Conservation (phyloP, 1,140 invertebrate species). For the Drosophila mojavensis region DNA sequence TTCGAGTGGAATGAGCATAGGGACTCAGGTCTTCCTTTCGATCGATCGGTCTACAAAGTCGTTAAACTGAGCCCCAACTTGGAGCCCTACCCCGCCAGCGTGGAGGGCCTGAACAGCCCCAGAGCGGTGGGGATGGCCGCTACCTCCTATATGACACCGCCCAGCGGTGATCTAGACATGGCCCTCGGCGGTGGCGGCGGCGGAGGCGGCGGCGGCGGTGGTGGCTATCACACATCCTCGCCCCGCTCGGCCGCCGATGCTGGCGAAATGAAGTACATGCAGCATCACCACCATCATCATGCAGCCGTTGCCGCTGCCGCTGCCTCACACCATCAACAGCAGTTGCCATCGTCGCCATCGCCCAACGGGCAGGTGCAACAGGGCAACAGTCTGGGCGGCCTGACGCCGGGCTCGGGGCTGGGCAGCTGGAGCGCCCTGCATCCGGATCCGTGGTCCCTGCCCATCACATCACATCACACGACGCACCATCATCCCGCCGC, state of each 20-base stretch:
- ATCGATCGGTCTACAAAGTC: constrained; percentile 84
- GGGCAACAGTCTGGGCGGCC: constrained; percentile 62
- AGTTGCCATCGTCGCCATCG: constrained; percentile 87
- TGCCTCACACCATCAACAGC: constrained; percentile 87
- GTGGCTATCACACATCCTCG: constrained; percentile 89
- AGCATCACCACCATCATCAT: constrained; percentile 91
- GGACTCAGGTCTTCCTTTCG: constrained; percentile 84
- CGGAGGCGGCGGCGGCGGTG: constrained; percentile 87
- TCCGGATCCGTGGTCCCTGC: constrained; percentile 93
- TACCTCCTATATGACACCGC: constrained; percentile 93
- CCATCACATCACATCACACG: constrained; percentile 88
- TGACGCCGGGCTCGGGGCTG: constrained; percentile 85
- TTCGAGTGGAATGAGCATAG: constrained; percentile 84
- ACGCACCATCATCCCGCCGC: constrained; percentile 87
- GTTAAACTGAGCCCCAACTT: constrained; percentile 85
- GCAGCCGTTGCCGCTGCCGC: constrained; percentile 87
- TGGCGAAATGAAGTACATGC: constrained; percentile 97
- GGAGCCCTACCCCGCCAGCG: constrained; percentile 85
- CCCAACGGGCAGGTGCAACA: constrained; percentile 84
- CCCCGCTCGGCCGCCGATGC: constrained; percentile 91
- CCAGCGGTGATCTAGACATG: constrained; percentile 90
- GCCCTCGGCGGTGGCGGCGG: constrained; percentile 84
- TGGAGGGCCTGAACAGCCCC: constrained; percentile 84
- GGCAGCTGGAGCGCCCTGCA: constrained; percentile 92
- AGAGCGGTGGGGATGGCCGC: constrained; percentile 89